Evolutionary conservation across 2,113 vertebrate genomes (phyloP).

Genomic region (Microcebus murinus): DNA sequence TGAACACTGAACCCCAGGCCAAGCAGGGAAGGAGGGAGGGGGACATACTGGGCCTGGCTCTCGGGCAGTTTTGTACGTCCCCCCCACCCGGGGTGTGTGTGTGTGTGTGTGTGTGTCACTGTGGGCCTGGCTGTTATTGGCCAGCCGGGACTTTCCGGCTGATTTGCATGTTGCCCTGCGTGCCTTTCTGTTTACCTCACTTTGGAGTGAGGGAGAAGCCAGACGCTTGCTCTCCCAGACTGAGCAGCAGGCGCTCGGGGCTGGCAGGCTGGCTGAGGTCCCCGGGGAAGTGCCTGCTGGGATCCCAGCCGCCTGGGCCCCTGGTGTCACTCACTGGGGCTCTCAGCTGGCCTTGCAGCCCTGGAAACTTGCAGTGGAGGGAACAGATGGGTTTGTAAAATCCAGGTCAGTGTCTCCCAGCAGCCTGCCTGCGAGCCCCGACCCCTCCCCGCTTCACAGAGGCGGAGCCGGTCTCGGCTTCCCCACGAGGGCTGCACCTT

Average conservation of each 20-base stretch:
- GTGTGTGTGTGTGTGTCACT: no score
- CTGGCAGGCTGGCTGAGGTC: background rate
- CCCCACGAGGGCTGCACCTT: background rate
- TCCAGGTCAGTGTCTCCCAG: background rate
- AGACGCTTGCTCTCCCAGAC: background rate
- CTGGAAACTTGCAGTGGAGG: background rate
- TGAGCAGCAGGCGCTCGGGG: background rate
- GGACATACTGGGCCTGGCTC: background rate
- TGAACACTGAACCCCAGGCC: background rate
- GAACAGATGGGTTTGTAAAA: background rate
- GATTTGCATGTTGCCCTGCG: constrained; percentile 79
- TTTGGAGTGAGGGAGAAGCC: background rate
- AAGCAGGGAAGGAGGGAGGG: no score
- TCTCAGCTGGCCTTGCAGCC: background rate
- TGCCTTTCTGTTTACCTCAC: constrained; percentile 90
- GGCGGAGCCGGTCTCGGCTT: background rate
- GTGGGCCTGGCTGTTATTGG: background rate
- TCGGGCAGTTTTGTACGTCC: background rate
- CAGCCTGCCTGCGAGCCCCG: background rate
- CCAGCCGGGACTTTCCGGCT: constrained; percentile 78
- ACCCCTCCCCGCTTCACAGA: background rate
- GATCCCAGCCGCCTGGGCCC: accelerated
- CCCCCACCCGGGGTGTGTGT: no score
- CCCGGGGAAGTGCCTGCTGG: background rate
- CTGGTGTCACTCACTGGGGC: background rate